A percentile compares a stretch with the other conserved stretches of the same genome.
Conservation (phyloP, 2,888 invertebrate species). For the Drosophila picticornis region DNA sequence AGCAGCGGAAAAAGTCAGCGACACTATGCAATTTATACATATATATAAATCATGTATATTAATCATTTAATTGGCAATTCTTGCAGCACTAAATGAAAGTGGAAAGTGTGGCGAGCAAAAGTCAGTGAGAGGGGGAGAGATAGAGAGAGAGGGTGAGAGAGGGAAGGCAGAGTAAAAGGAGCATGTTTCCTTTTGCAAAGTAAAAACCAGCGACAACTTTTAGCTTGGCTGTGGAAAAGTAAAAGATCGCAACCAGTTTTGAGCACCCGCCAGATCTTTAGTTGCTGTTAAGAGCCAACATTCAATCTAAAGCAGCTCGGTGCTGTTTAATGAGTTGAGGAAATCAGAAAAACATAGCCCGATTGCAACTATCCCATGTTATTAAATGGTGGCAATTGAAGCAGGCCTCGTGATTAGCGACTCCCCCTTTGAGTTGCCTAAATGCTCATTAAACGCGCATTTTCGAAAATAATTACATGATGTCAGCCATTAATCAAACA, state of each 20-base stretch:
- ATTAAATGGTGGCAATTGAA: constrained; percentile 33
- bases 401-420: constrained; percentile 40
- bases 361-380: constrained; percentile 16
- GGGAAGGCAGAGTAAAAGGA: constrained; percentile 7
- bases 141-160: too few species aligned
- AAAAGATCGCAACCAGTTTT: constrained; percentile 31
- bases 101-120: constrained; percentile 53
- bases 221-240: constrained; percentile 1
- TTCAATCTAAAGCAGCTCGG: constrained; percentile 11
- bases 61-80: constrained; percentile 46
- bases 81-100: constrained; percentile 47
- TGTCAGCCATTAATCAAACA: constrained; percentile 46
- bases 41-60: constrained; percentile 50
- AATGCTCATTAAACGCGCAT: constrained; percentile 34
- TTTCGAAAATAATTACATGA: constrained; percentile 63
- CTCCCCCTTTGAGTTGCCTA: constrained; percentile 18
- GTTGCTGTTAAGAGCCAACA: constrained; percentile 7
- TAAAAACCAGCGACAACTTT: constrained; percentile 28
- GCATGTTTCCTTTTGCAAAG: constrained; percentile 58
- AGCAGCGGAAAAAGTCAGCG: constrained; percentile 31
- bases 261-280: constrained; percentile 13
- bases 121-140: constrained; percentile 13
- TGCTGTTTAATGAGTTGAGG: constrained; percentile 13
- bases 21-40: constrained; percentile 19
- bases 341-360: constrained; percentile 5